Percentiles rank a stretch among this genome's conserved stretches.
phyloP scores from a whole-genome alignment of 2,113 vertebrate genomes.

The Taurulus bubalis region DNA sequence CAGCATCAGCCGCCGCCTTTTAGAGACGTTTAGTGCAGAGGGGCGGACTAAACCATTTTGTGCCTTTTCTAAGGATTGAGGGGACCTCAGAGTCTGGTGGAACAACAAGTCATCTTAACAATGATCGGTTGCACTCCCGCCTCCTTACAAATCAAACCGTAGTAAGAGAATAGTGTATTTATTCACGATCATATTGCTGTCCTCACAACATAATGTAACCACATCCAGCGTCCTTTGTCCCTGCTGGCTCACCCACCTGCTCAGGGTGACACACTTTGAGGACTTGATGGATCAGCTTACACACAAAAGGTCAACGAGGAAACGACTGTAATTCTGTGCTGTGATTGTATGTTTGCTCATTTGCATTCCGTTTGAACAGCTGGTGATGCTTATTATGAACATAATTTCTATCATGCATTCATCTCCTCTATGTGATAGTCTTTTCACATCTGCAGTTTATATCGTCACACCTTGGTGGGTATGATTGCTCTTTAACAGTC shows the following conservation, averaged over 20 bases:
- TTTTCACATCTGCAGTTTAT: constrained; percentile 29
- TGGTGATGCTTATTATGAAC: constrained; percentile 7
- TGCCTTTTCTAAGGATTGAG: too few species aligned
- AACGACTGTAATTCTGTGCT: not conserved
- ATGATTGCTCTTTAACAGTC: constrained; percentile 42
- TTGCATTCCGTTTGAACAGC: constrained; percentile 12
- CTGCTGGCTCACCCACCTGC: not conserved
- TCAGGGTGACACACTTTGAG: not conserved
- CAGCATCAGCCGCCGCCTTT: too few species aligned
- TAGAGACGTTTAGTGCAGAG: too few species aligned
- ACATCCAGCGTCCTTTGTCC: not conserved
- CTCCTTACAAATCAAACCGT: too few species aligned
- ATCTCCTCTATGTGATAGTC: not conserved
- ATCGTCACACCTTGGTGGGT: constrained; percentile 17
- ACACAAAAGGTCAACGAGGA: not conserved
- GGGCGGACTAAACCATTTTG: too few species aligned
- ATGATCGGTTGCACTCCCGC: too few species aligned
- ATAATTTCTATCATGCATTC: not conserved
- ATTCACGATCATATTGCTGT: too few species aligned
- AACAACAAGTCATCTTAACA: too few species aligned
- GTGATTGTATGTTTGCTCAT: not conserved
- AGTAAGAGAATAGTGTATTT: too few species aligned
- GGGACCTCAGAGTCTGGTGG: too few species aligned
- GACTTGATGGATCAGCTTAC: not conserved
- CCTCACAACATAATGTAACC: too few species aligned